Evolutionary conservation across 2,113 vertebrate genomes (phyloP), one percentile per base, ranked within the genome.

Genomic region (Peucedramus taeniatus): DNA sequence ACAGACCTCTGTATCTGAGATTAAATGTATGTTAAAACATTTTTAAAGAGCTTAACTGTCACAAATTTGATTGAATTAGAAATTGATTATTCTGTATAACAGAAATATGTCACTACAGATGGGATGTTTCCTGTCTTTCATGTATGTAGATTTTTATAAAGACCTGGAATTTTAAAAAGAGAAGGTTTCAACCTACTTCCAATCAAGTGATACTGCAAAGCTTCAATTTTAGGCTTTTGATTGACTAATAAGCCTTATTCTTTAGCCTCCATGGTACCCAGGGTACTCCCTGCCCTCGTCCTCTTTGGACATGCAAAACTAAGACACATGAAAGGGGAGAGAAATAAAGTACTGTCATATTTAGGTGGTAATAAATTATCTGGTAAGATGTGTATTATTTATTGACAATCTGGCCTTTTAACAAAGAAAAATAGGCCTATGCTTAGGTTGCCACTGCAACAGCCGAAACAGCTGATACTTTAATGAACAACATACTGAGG

Each of bases 401-500:
- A 97, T 98, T 94, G 91, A 90, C 97, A 98, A 94, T 97, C 95
- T 98, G 97, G 97, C 95, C 96, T 97, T 98, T 98, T 98, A 98
- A 98, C 98, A 97, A 98, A 98, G 98, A 98, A 98, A 98, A 98
- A 98, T 98, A 97, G 93, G 94, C 90, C 96, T 96, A 54, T 94
- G 83, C 96, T 97, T 97, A 94, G 84, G 88, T 95, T 97, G 96
- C 97, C 95, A 95, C 96, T 95, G 97, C 83, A 94, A 91, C 72
- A 97, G 95, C 92, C 9, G 82, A 97, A 98, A 98, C 98, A 98
- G 98, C 98, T 98, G 98, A 98, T 98, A 94, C 93, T 96, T 97
- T 98, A 98, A 98, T 98, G 98, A 98, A 98, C 84, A 97, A 97
- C 97, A 98, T 97, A 98, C 98, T 98, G 97, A 98, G 97, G 96